Evolutionary conservation across 2,113 vertebrate species (phyloP), one percentile per base, ranked within the genome.

Genomic region (Daphoenositta chrysoptera): DNA sequence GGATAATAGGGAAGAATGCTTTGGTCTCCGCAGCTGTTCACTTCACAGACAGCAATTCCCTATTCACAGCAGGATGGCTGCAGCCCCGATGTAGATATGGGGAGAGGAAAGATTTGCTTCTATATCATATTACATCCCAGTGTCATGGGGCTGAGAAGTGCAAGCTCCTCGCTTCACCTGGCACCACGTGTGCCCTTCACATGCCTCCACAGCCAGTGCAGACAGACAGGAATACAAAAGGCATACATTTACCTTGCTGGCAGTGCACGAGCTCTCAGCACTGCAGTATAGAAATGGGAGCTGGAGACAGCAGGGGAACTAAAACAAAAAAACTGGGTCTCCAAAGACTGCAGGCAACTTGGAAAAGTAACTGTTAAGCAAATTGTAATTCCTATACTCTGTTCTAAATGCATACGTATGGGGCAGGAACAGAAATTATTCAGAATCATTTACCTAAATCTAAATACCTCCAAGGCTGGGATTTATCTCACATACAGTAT

Each of bases 81-180:
- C 57, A 93, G 78, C 57, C 51, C 48, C 16, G 2, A 56, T 1
- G 1, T 24, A 51, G 47, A 22, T 70, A 40, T 47, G 39, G 10
- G 63, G 58, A 83, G 33, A 50, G 39, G 16, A 83, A 56, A 83
- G 20, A 75, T 50, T n/a, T 92, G 40, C 23, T 85, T 40, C 86
- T 81, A 4, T 53, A 79, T n/a, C n/a, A 37, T 3, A 9, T 42
- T 76, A 37, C 0, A 9, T 48, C 28, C 14, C 28, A 71, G 3
- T 56, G 48, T 48, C 53, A 48, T 0, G 0, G 30, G 15, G 19
- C 24, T 70, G 45, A 88, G 51, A 80, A 65, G 17, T 22, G 53
- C 0, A 1, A 50, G n/a, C 30, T 50, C 53, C 42, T n/a, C 31
- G 35, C 28, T 53, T 45, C 68, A 73, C 22, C 40, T 0, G 1